phyloP scores from a whole-genome alignment of 92 coral and sea anemone genomes.

The Blastomussa wellsi region DNA sequence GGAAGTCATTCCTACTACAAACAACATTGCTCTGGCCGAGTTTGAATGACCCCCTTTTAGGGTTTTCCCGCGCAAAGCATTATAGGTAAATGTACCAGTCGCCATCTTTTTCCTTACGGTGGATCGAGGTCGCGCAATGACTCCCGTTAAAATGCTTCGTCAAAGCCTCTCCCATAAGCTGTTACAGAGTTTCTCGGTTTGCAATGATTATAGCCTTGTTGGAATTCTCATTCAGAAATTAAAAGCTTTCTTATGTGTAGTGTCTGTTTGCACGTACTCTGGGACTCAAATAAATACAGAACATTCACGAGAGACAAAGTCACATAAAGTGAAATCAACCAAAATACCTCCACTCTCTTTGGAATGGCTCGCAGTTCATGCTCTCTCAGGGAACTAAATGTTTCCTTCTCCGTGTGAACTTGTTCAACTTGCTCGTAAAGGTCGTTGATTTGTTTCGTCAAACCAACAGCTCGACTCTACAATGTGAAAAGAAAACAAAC shows the following conservation, averaged over 20 bases:
- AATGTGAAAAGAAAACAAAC: neutral
- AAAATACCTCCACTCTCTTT: slow-evolving; percentile 84
- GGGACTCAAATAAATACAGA: neutral
- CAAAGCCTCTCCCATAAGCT: neutral
- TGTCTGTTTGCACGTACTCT: neutral
- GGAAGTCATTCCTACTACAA: too few species aligned
- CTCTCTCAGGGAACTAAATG: slow-evolving; percentile 83
- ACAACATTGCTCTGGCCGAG: too few species aligned
- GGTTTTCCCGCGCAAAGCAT: too few species aligned
- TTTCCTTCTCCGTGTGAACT: slow-evolving; percentile 85
- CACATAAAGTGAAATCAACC: neutral
- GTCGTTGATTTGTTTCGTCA: slow-evolving; percentile 89
- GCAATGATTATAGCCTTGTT: neutral
- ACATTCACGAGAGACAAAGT: neutral
- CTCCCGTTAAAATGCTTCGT: too few species aligned
- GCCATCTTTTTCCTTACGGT: too few species aligned
- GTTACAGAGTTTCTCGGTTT: neutral
- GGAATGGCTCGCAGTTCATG: slow-evolving; percentile 91
- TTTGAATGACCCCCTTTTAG: too few species aligned
- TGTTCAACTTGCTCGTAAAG: slow-evolving; percentile 94
- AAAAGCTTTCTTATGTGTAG: neutral
- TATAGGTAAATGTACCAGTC: too few species aligned
- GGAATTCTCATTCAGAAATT: neutral
- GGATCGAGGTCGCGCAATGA: too few species aligned
- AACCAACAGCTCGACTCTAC: slow-evolving; percentile 94